Percentiles rank a stretch among this genome's conserved stretches.
Evolutionary conservation across 2,888 invertebrate genomes (phyloP).

Genomic region (Saturnia pavonia): DNA sequence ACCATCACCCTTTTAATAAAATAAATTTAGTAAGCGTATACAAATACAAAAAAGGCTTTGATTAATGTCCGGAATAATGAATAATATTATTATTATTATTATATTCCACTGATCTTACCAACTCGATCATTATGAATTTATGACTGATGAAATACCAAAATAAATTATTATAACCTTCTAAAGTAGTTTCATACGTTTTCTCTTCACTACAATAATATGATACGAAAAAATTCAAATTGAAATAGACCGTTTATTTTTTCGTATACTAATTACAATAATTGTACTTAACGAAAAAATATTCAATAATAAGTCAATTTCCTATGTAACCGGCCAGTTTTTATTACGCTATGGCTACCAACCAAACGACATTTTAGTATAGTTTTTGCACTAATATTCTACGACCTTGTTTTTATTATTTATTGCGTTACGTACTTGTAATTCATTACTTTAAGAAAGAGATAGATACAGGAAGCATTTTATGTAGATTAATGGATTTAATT

Average conservation of each 20-base stretch:
- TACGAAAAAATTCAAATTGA: background rate
- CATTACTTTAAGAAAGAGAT: conserved; percentile 40
- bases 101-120: no score
- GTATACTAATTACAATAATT: conserved; percentile 10
- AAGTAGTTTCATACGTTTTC: conserved; percentile 36
- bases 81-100: no score
- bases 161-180: conserved; percentile 22
- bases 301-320: conserved; percentile 13
- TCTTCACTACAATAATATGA: conserved; percentile 10
- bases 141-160: no score
- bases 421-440: conserved; percentile 17
- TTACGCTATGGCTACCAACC: background rate
- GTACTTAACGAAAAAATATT: background rate
- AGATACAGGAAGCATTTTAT: conserved; percentile 51
- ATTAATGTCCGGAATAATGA: no score
- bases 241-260: conserved; percentile 3
- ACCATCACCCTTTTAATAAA: no score
- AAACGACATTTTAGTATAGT: conserved; percentile 18
- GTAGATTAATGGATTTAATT: conserved; percentile 37
- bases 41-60: no score
- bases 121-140: no score
- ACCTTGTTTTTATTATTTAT: conserved; percentile 23
- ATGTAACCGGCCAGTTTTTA: conserved; percentile 13
- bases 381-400: conserved; percentile 21
- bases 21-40: no score